A percentile compares a stretch with the other conserved stretches of the same genome.
These are phyloP conservation scores for Aphaenogaster floridana DNA, from an alignment of 1,140 invertebrate genomes.

Conservation along the genomic window DNA sequence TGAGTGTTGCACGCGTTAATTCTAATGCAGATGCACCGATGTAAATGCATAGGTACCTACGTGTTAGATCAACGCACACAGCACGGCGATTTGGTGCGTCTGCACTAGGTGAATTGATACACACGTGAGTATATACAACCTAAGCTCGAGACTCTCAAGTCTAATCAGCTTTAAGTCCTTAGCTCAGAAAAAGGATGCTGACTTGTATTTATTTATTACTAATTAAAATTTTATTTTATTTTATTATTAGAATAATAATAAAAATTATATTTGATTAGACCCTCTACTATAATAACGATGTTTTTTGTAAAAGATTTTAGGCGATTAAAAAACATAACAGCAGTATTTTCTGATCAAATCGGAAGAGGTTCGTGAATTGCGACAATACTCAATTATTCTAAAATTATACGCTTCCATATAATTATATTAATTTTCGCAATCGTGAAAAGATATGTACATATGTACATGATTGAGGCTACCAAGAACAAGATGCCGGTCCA, in stretches of 20 bases:
- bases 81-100: constrained; percentile 11
- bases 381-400: neutral
- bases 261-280: neutral
- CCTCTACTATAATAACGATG: neutral
- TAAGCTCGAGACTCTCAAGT: neutral
- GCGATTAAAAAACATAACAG: neutral
- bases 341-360: neutral
- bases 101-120: constrained; percentile 22
- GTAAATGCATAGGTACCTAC: neutral
- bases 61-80: constrained; percentile 23
- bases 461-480: neutral
- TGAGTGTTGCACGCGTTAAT: constrained; percentile 5
- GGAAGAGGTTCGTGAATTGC: neutral
- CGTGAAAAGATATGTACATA: neutral
- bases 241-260: neutral
- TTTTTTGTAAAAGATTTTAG: neutral
- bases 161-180: neutral
- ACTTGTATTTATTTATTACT: neutral
- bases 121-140: neutral
- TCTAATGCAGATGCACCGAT: constrained; percentile 7
- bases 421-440: neutral
- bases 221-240: neutral
- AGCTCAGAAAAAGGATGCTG: neutral
- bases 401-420: neutral
- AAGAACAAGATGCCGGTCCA: neutral